Conservation (phyloP, 2,888 invertebrate genomes). For the Corythucha ciliata region DNA sequence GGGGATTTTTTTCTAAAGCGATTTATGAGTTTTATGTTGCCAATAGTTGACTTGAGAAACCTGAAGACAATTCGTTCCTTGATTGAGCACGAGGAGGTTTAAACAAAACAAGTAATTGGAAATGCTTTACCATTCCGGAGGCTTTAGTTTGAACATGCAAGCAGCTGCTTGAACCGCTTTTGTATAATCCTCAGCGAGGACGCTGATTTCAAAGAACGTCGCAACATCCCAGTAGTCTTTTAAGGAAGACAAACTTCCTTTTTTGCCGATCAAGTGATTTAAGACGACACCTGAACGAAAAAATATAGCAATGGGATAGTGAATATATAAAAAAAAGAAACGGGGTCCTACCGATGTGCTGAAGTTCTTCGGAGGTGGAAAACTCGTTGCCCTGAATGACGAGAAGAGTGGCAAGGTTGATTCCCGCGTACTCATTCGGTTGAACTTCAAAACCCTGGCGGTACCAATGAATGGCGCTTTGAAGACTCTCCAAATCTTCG, state of each 20-base stretch:
- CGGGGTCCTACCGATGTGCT: conserved; percentile 62
- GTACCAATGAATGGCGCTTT: conserved; percentile 94
- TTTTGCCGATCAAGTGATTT: conserved; percentile 95
- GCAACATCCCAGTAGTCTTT: conserved; percentile 99
- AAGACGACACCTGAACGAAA: conserved; percentile 65
- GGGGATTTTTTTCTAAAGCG: conserved; percentile 75
- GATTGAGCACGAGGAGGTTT: too few relatives aligned
- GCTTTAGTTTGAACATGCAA: conserved; percentile 84
- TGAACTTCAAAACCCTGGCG: conserved; percentile 95
- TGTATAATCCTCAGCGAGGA: conserved; percentile 90
- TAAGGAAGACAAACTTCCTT: conserved; percentile 84
- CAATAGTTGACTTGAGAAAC: conserved; percentile 94
- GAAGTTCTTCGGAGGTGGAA: conserved; percentile 78
- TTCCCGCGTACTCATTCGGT: conserved; percentile 98
- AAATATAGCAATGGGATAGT: conserved; percentile 27
- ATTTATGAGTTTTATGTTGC: conserved; percentile 89
- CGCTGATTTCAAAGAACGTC: conserved; percentile 96
- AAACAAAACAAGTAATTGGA: not conserved
- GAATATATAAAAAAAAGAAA: conserved; percentile 16
- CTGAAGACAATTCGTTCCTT: too few relatives aligned
- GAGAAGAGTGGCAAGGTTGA: conserved; percentile 92
- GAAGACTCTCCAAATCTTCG: conserved; percentile 73
- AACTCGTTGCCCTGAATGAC: conserved; percentile 96
- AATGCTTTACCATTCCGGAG: conserved; percentile 62
- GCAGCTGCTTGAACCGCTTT: conserved; percentile 96